phyloP scores from a whole-genome alignment of 2,113 vertebrate genomes.

The Paedocypris sp. region DNA sequence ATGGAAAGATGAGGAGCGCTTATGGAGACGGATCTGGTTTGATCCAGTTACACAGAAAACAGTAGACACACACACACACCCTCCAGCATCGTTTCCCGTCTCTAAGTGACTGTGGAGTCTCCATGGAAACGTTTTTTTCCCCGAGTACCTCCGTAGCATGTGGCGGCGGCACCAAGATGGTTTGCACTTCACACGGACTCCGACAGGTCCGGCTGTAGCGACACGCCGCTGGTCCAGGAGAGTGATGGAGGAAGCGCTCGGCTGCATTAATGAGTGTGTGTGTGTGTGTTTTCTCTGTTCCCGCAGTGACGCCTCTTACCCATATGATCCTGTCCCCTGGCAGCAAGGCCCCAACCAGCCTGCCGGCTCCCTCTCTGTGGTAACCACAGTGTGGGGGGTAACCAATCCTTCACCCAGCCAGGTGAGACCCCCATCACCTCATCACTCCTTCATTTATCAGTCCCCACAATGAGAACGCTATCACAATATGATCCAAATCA shows the following conservation, averaged over 20 bases:
- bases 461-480: too few species aligned
- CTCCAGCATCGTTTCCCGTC: conserved; percentile 31
- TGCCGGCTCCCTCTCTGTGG: conserved; percentile 85
- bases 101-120: conserved; percentile 41
- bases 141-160: conserved; percentile 38
- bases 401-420: conserved; percentile 89
- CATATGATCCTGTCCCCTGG: conserved; percentile 65
- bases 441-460: conserved; percentile 14
- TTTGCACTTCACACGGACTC: too few species aligned
- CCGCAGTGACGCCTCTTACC: conserved; percentile 57
- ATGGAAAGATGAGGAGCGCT: conserved; percentile 27
- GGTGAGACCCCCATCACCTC: conserved; percentile 55
- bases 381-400: conserved; percentile 96
- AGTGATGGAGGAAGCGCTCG: not conserved
- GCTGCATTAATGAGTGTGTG: not conserved
- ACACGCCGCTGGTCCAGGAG: too few species aligned
- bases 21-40: conserved; percentile 40
- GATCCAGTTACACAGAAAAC: conserved; percentile 43
- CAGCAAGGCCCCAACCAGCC: conserved; percentile 88
- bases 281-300: conserved; percentile 6
- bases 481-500: too few species aligned
- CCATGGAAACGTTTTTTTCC: conserved; percentile 43
- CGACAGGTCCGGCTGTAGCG: too few species aligned
- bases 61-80: conserved; percentile 22
- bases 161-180: conserved; percentile 36